Conservation (phyloP, 2,113 vertebrate genomes). For the Muntiacus muntjak region DNA sequence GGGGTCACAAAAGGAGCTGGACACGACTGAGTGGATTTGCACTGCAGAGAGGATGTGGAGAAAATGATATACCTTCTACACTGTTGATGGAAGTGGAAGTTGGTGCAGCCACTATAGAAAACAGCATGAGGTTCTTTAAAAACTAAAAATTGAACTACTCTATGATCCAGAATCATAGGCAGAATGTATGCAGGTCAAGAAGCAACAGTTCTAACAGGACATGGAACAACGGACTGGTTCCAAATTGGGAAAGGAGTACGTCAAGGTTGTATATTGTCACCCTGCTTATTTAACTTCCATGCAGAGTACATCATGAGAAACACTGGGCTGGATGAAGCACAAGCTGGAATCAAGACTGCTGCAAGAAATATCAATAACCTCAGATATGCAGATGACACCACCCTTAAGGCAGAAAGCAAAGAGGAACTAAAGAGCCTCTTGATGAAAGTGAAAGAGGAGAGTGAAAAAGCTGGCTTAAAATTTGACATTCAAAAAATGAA, state of each 20-base stretch:
- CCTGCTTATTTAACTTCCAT: not conserved
- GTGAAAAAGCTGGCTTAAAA: not conserved
- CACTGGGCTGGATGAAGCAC: not conserved
- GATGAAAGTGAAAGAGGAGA: not conserved
- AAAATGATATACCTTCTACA: not conserved
- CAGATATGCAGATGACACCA: not conserved
- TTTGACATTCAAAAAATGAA: not conserved
- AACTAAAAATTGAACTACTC: not conserved
- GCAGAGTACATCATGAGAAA: not conserved
- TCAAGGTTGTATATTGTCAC: not conserved
- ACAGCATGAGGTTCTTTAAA: not conserved
- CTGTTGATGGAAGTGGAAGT: not conserved
- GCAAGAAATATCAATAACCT: not conserved
- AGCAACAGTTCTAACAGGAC: not conserved
- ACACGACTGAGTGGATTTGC: not conserved
- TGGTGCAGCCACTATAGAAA: not conserved
- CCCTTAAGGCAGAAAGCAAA: not conserved
- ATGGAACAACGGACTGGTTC: not conserved
- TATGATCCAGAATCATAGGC: not conserved
- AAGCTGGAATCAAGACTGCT: not conserved
- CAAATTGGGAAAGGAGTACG: not conserved
- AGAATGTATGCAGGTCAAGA: not conserved
- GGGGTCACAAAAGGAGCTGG: not conserved
- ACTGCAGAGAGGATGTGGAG: not conserved
- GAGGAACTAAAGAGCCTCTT: not conserved